Evolutionary conservation across 2,888 invertebrate species (phyloP).

Genomic region (Dynastes tityus): DNA sequence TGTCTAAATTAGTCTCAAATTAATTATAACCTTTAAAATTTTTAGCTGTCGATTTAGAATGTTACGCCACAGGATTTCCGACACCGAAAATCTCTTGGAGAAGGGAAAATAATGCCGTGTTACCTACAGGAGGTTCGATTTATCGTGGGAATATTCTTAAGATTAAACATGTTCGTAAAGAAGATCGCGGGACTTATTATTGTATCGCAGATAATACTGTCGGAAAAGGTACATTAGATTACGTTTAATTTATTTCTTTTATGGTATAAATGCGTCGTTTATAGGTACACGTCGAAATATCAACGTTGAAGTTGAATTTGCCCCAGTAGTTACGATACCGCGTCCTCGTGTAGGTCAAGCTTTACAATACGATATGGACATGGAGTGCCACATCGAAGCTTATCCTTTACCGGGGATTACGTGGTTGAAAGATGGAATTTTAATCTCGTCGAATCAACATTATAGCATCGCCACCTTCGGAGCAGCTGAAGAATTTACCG

Average conservation of each 20-base stretch:
- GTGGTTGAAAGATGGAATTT: slow-evolving; percentile 90
- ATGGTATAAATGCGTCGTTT: neutral
- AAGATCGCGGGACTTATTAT: slow-evolving; percentile 94
- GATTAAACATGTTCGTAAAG: slow-evolving; percentile 85
- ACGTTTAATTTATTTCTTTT: too few species aligned
- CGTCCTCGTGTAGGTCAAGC: slow-evolving; percentile 90
- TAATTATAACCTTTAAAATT: neutral
- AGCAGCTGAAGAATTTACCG: slow-evolving; percentile 93
- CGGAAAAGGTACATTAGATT: slow-evolving; percentile 73
- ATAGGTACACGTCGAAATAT: slow-evolving; percentile 84
- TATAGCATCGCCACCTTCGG: slow-evolving; percentile 93
- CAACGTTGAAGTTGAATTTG: slow-evolving; percentile 91
- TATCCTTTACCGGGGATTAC: slow-evolving; percentile 94
- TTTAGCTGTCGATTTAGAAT: slow-evolving; percentile 83
- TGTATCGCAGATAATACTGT: slow-evolving; percentile 94
- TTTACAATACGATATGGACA: slow-evolving; percentile 93
- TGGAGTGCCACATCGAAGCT: slow-evolving; percentile 95
- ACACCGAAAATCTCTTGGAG: slow-evolving; percentile 91
- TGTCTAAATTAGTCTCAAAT: neutral
- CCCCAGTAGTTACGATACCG: slow-evolving; percentile 89
- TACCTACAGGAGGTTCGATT: slow-evolving; percentile 91
- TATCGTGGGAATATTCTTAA: slow-evolving; percentile 88
- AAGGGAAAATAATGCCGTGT: slow-evolving; percentile 92
- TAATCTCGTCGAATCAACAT: slow-evolving; percentile 91
- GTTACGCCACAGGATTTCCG: slow-evolving; percentile 92